phyloP scores from a whole-genome alignment of 2,797 vertebrate species.

The Lagorchestes hirsutus region DNA sequence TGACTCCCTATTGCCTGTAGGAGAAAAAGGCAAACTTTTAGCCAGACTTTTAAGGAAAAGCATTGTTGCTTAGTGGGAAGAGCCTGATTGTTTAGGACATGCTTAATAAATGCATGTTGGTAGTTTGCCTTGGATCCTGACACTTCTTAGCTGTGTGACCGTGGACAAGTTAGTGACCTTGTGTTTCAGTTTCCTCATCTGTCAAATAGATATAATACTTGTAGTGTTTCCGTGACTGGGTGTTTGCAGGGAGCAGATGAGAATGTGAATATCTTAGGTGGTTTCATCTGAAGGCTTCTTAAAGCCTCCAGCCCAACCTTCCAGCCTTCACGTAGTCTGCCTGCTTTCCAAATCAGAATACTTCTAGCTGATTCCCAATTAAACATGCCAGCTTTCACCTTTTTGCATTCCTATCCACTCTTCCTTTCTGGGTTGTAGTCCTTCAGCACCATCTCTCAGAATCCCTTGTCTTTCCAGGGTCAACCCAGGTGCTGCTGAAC shows the following conservation, averaged over 20 bases:
- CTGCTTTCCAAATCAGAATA: background rate
- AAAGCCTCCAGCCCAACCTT: background rate
- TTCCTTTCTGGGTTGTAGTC: background rate
- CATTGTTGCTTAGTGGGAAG: background rate
- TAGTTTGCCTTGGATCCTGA: background rate
- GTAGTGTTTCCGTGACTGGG: background rate
- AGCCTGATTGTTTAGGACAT: background rate
- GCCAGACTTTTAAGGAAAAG: background rate
- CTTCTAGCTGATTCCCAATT: background rate
- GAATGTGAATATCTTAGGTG: background rate
- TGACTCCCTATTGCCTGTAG: background rate
- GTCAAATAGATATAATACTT: background rate
- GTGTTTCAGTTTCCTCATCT: background rate
- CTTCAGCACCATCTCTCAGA: background rate
- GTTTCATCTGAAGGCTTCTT: background rate
- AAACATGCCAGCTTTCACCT: no score
- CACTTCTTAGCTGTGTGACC: background rate
- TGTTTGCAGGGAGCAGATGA: background rate
- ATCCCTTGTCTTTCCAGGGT: background rate
- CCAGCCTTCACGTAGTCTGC: background rate
- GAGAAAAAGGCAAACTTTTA: background rate
- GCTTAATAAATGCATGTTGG: background rate
- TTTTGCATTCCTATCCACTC: background rate
- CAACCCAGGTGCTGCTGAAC: background rate
- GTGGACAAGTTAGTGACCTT: background rate